Evolutionary conservation across 2,797 vertebrate genomes (phyloP).

Genomic region (Anguilla marmorata): DNA sequence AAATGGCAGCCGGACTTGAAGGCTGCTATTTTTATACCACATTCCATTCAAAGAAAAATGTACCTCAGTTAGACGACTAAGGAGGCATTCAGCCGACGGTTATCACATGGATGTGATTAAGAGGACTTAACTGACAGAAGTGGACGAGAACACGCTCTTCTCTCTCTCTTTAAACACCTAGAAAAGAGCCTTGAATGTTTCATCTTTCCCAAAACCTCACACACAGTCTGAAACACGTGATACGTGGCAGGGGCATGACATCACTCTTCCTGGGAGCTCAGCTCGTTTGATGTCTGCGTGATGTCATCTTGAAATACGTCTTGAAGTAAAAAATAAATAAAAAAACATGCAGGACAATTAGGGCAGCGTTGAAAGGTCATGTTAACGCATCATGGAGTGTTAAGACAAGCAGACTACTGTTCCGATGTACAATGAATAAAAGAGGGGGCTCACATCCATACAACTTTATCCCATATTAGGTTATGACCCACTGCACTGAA

Average conservation of each 20-base stretch:
- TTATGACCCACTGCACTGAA: conserved; percentile 1
- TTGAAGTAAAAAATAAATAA: no score
- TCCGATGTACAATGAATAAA: background rate
- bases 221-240: background rate
- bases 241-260: conserved; percentile 5
- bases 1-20: background rate
- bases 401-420: conserved; percentile 11
- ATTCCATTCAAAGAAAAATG: conserved; percentile 12
- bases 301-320: conserved; percentile 11
- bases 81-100: conserved; percentile 40
- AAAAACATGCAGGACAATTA: background rate
- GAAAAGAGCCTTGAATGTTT: background rate
- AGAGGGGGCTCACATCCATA: background rate
- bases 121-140: conserved; percentile 36
- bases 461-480: conserved; percentile 1
- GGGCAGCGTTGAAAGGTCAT: background rate
- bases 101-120: conserved; percentile 51
- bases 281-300: background rate
- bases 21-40: conserved; percentile 20
- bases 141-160: conserved; percentile 25
- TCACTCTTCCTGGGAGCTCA: conserved; percentile 2
- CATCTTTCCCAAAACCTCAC: background rate
- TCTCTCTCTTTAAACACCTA: background rate
- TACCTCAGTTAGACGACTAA: conserved; percentile 40
- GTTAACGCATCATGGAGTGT: background rate